Percentiles rank a stretch among this genome's conserved stretches.
Conservation (phyloP, 2,888 invertebrate genomes). For the Scotopteryx bipunctaria region DNA sequence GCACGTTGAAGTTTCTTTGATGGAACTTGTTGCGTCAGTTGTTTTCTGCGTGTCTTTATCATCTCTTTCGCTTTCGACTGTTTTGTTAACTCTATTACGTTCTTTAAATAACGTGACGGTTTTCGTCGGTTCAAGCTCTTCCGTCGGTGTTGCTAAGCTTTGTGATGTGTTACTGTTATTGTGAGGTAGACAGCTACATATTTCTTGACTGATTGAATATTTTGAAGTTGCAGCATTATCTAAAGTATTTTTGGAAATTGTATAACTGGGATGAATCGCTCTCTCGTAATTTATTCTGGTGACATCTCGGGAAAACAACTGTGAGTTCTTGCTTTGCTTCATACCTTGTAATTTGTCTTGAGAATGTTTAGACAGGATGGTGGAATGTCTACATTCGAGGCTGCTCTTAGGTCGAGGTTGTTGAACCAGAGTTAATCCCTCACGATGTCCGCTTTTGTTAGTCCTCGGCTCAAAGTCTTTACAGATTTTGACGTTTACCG, state of each 20-base stretch:
- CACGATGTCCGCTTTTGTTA: neutral
- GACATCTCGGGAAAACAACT: neutral
- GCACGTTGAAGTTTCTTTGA: neutral
- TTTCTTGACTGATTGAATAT: slow-evolving; percentile 9
- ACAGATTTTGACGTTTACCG: too few relatives aligned
- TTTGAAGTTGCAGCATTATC: neutral
- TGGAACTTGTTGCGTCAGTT: neutral
- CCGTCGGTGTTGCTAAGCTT: slow-evolving; percentile 24
- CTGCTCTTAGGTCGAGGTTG: neutral
- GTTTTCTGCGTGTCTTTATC: slow-evolving; percentile 7
- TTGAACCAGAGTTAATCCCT: neutral
- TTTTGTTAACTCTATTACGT: neutral
- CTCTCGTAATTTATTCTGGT: neutral
- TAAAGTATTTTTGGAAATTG: neutral
- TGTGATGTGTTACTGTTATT: slow-evolving; percentile 12
- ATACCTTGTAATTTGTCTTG: neutral
- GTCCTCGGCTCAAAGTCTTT: neutral
- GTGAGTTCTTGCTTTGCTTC: neutral
- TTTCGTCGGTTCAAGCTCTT: slow-evolving; percentile 26
- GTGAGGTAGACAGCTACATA: slow-evolving; percentile 4
- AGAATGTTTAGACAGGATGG: neutral
- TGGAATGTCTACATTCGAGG: neutral
- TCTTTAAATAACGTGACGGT: slow-evolving; percentile 27
- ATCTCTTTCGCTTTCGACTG: slow-evolving; percentile 5
- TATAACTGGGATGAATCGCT: neutral